Evolutionary conservation across 2,888 invertebrate species (phyloP).

Genomic region (Lasioglossum morio): DNA sequence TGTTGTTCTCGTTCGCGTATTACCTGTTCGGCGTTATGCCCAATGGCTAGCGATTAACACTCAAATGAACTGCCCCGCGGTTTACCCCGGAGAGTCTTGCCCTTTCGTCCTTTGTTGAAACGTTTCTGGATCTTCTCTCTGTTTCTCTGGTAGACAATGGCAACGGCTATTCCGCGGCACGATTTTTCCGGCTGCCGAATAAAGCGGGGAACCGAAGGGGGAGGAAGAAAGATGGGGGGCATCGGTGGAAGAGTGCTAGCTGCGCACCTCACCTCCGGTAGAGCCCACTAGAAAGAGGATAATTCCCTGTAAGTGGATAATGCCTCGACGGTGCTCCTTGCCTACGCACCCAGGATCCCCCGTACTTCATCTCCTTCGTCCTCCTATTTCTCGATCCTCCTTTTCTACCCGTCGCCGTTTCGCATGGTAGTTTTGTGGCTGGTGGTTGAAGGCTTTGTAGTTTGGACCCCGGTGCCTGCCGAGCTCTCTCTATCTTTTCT

Average conservation of each 20-base stretch:
- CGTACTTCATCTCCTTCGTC: constrained; percentile 52
- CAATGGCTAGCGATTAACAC: constrained; percentile 72
- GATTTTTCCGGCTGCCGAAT: constrained; percentile 73
- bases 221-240: constrained; percentile 3
- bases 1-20: constrained; percentile 53
- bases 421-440: constrained; percentile 64
- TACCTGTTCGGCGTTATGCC: constrained; percentile 67
- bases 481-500: constrained; percentile 49
- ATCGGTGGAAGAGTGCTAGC: constrained; percentile 42
- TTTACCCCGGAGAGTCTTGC: neutral
- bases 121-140: constrained; percentile 60
- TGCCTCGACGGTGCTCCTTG: constrained; percentile 78
- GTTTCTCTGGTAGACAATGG: constrained; percentile 70
- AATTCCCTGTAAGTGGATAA: constrained; percentile 83
- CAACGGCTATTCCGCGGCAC: constrained; percentile 66
- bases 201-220: constrained; percentile 44
- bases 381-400: constrained; percentile 49
- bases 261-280: constrained; percentile 47
- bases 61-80: constrained; percentile 67
- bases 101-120: constrained; percentile 62
- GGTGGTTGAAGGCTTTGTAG: constrained; percentile 69
- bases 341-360: constrained; percentile 74
- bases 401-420: constrained; percentile 61
- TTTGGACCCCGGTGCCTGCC: constrained; percentile 49
- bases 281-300: constrained; percentile 73